Conservation (phyloP, 1,140 invertebrate species). For the Capitella teleta region DNA sequence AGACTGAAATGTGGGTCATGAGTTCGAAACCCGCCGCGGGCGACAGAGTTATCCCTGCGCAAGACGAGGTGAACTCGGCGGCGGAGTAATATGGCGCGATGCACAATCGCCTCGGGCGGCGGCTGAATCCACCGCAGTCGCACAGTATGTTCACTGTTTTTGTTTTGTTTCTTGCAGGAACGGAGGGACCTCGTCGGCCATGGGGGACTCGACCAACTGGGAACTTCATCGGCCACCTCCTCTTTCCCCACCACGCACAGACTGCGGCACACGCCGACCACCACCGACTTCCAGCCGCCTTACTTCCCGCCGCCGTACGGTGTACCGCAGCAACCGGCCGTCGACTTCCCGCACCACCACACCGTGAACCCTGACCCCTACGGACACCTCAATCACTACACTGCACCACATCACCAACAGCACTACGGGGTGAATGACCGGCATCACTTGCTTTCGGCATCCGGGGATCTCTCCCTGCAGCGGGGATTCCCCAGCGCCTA, state of each 20-base stretch:
- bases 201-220: slow-evolving; percentile 7
- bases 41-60: too few relatives aligned
- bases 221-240: background rate
- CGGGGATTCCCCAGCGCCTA: slow-evolving; percentile 4
- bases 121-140: too few relatives aligned
- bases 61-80: too few relatives aligned
- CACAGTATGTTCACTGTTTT: too few relatives aligned
- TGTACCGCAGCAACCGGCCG: slow-evolving; percentile 8
- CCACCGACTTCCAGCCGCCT: slow-evolving; percentile 10
- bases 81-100: too few relatives aligned
- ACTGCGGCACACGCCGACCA: slow-evolving; percentile 9
- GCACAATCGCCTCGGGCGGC: too few relatives aligned
- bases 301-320: slow-evolving; percentile 9
- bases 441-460: slow-evolving; percentile 6
- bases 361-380: slow-evolving; percentile 3
- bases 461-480: slow-evolving; percentile 2
- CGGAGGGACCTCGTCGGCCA: slow-evolving; percentile 7
- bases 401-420: slow-evolving; percentile 2
- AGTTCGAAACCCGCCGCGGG: too few relatives aligned
- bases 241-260: slow-evolving; percentile 9
- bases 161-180: slow-evolving; percentile 5
- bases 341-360: background rate
- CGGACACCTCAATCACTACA: slow-evolving; percentile 7
- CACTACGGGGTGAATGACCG: background rate
- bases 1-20: too few relatives aligned